These are phyloP conservation scores for Neuroscelio doddi DNA, from an alignment of 2,888 invertebrate genomes.

Conservation along the genomic window DNA sequence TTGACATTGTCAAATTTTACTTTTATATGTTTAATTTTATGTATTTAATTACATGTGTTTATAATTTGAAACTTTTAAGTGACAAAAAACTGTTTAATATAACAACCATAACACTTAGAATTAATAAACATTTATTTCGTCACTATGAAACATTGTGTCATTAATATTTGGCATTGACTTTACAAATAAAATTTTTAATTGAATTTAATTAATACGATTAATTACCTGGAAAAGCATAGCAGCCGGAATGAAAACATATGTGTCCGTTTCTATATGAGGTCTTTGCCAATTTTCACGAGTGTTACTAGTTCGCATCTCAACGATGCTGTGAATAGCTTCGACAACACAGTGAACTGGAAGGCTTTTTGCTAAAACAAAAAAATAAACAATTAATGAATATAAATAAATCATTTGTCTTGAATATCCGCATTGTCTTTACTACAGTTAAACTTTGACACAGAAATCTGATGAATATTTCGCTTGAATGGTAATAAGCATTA, in stretches of 20 bases:
- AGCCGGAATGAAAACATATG: slow-evolving; percentile 95
- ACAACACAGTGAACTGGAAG: slow-evolving; percentile 96
- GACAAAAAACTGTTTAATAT: too few species aligned
- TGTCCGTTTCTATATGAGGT: slow-evolving; percentile 90
- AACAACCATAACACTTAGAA: too few species aligned
- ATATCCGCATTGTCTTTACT: background rate
- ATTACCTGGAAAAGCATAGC: slow-evolving; percentile 84
- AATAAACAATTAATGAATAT: slow-evolving; percentile 1
- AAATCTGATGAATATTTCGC: slow-evolving; percentile 27
- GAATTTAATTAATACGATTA: slow-evolving; percentile 5
- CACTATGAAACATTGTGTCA: too few species aligned
- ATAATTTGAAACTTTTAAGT: too few species aligned
- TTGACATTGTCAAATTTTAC: too few species aligned
- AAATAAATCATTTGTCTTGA: background rate
- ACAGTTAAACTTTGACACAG: background rate
- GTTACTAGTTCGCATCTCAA: slow-evolving; percentile 77
- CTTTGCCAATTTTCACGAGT: slow-evolving; percentile 79
- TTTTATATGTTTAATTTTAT: too few species aligned
- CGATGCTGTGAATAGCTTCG: slow-evolving; percentile 83
- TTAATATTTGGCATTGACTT: too few species aligned
- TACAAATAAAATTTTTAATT: too few species aligned
- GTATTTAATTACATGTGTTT: too few species aligned
- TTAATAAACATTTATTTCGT: too few species aligned
- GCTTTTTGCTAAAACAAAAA: slow-evolving; percentile 80
- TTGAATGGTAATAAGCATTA: slow-evolving; percentile 45